Conservation (phyloP, 2,797 vertebrate species). For the Rhabdomys pumilio region DNA sequence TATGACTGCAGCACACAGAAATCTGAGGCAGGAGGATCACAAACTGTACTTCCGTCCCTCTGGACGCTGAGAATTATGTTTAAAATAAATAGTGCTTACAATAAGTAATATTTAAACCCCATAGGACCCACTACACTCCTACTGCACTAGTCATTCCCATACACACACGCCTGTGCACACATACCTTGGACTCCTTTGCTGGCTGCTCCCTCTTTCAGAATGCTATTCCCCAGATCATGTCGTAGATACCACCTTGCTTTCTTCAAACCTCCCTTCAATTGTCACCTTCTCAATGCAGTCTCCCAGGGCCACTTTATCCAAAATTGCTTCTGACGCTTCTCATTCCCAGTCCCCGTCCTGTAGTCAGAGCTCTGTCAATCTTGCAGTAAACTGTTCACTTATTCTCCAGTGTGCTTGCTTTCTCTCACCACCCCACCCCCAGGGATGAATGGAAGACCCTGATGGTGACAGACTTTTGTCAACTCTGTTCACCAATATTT, state of each 20-base stretch:
- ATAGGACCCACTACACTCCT: neutral
- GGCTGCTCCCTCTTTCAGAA: neutral
- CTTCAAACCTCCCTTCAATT: neutral
- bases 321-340: neutral
- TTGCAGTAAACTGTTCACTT: too few relatives aligned
- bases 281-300: neutral
- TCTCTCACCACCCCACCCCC: neutral
- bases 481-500: neutral
- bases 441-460: too few relatives aligned
- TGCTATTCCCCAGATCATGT: neutral
- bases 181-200: neutral
- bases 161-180: neutral
- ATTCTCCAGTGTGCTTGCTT: neutral
- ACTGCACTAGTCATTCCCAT: neutral
- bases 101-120: neutral
- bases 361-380: neutral
- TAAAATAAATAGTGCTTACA: neutral
- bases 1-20: neutral
- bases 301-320: neutral
- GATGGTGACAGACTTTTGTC: neutral
- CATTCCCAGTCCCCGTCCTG: too few relatives aligned
- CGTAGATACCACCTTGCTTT: neutral
- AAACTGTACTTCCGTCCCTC: neutral
- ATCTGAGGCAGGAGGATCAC: neutral
- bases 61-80: neutral